Conservation (phyloP, 2,113 vertebrate species). For the Recurvirostra avosetta region DNA sequence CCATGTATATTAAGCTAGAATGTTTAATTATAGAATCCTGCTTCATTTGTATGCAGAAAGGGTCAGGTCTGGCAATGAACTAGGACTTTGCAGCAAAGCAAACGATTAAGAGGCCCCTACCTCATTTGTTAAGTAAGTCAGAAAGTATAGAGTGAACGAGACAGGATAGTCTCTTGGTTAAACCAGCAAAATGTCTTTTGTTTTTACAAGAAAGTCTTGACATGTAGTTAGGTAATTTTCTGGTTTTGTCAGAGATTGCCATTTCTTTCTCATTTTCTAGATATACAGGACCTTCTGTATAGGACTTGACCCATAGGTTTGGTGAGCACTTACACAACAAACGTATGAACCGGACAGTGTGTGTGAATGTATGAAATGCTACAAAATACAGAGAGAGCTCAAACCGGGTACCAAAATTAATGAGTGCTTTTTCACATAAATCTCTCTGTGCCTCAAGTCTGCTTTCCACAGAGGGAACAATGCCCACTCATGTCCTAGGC, state of each 20-base stretch:
- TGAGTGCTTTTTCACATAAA: slow-evolving; percentile 10
- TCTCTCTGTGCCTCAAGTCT: background rate
- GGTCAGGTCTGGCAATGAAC: background rate
- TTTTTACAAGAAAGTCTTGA: background rate
- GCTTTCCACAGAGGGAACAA: background rate
- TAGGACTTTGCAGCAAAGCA: background rate
- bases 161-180: background rate
- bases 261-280: background rate
- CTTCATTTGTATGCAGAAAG: background rate
- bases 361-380: background rate
- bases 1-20: background rate
- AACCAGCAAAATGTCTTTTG: background rate
- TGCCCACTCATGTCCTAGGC: background rate
- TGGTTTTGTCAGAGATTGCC: background rate
- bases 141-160: background rate
- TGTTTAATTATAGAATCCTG: background rate
- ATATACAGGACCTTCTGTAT: background rate
- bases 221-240: background rate
- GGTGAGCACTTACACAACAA: background rate
- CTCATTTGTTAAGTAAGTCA: background rate
- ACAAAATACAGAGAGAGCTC: background rate
- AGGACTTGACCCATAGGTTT: background rate
- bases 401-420: background rate
- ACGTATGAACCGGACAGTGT: background rate
- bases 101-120: background rate